Evolutionary conservation across 1,140 invertebrate species (phyloP), one percentile per base, ranked within the genome.

Genomic region (Schlechtendalia chinensis): DNA sequence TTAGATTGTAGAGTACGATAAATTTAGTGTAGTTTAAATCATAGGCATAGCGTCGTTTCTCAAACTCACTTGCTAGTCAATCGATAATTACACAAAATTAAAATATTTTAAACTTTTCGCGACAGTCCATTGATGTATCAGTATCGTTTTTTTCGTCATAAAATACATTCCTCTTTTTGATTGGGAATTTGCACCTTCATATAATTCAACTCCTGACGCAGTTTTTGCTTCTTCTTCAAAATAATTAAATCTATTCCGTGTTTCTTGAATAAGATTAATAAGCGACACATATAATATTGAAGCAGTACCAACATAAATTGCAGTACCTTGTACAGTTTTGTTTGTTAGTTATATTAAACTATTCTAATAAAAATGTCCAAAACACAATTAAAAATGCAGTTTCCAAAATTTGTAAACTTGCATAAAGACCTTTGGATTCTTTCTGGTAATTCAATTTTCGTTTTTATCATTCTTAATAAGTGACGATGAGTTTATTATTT

Each of bases 361-460:
- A 63, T 81, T 83, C 69, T 72, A 82, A 79, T 63, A 83, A 65
- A 50, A 74, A 59, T 63, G 56, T 81, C 81, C 74, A 82, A 19
- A 82, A 58, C n/a, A 81, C 24, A n/a, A 22, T 32, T 75, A 82
- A 59, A 17, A 83, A 72, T 39, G 74, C 47, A 29, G 74, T 82
- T 83, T 83, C 82, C 58, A 83, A 65, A 3, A 22, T 24, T 50
- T 82, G 32, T 24, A 83, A 59, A 77, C 58, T 53, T 69, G 72
- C 56, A 50, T 53, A 50, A 63, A 83, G 45, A 45, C 71, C 63
- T 47, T 50, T 17, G n/a, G 53, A 59, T 67, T 82, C 71, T 22
- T 32, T 74, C 53, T 58, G 29, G 56, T 72, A 16, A 50, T 47
- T 16, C 56, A 74, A 81, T 82, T 82, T 82, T 82, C 61, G 45